Base-by-base conservation (phyloP, 1,140 invertebrate genomes). In the Calephelis nemesis region DNA sequence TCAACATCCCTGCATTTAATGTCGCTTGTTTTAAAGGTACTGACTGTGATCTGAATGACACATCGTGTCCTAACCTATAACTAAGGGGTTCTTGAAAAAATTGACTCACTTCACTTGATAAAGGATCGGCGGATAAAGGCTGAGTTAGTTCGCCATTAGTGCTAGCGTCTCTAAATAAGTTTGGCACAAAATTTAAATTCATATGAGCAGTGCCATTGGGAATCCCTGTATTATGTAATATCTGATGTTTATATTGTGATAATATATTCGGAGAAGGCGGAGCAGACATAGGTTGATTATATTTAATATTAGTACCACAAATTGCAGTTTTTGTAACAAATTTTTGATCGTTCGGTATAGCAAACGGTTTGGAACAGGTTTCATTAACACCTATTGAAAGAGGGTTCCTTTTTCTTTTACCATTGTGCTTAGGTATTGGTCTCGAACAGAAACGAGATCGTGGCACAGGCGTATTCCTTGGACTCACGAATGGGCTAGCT, bases 401-500 rank as follows among this genome's bases (percentile, higher is more conserved):
- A 9, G 80, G 83, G 40, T 85, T 88, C 9, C 87, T 83, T 63
- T 78, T 74, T 72, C 86, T 88, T 40, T 85, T 77, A 6, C 80
- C 82, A 47, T 88, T 89, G 19, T 79, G 83, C 73, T 90, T 89
- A 12, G 88, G 88, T 66, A 88, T 88, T 0, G 87, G 87, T 19
- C 86, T 74, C 5, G 88, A 81, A 63, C 84, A 90, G 10, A 84
- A 74, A 9, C 88, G 77, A n/a, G 91, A 91, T 6, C 95, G 92
- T 10, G 94, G 94, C 1, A 96, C 93, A 1, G 96, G 95, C 1
- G 96, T 97, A 70, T 95, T 95, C 30, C 96, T 92, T 0, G 96
- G 97, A 76, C 96, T 97, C 2, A 97, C 96, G 83, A 97, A 97
- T 3, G 96, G 96, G 83, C 95, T 96, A n/a, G 94, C 92, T 8